Conservation (phyloP, 2,888 invertebrate species). For the Pimpla rufipes region DNA sequence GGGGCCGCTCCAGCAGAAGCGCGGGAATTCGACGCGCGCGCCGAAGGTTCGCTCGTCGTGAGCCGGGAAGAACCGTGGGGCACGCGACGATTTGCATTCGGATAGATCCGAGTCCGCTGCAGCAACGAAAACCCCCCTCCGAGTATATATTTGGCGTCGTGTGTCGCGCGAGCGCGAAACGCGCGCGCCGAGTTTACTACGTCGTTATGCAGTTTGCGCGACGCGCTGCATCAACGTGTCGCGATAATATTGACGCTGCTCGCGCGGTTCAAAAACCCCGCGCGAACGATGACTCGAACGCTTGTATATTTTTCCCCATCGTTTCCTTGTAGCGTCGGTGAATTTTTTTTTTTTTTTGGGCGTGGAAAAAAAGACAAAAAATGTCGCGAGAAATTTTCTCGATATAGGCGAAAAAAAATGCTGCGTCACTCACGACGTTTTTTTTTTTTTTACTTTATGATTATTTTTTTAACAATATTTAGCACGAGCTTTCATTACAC, state of each 20-base stretch:
- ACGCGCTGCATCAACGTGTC: neutral
- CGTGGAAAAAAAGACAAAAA: too few relatives aligned
- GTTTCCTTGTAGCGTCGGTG: too few relatives aligned
- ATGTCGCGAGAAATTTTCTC: neutral
- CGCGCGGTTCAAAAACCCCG: neutral
- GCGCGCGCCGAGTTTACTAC: neutral
- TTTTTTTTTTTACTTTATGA: neutral
- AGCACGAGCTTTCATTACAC: too few relatives aligned
- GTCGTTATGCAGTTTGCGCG: neutral
- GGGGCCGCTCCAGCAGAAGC: too few relatives aligned
- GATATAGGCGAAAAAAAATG: neutral
- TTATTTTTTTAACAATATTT: too few relatives aligned
- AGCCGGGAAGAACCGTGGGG: neutral
- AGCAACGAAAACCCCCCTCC: constrained; percentile 1
- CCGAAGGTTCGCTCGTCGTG: neutral
- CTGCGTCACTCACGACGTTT: neutral
- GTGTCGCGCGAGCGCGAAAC: neutral
- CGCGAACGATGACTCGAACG: neutral
- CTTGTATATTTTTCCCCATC: neutral
- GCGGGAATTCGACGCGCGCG: constrained; percentile 17
- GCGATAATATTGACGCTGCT: constrained; percentile 36
- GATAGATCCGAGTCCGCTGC: neutral
- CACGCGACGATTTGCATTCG: constrained; percentile 8
- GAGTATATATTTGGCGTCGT: neutral
- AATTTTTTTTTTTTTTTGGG: too few relatives aligned